A percentile compares a stretch with the other conserved stretches of the same genome.
Evolutionary conservation across 2,113 vertebrate genomes (phyloP).

Genomic region (Colaptes auratus): DNA sequence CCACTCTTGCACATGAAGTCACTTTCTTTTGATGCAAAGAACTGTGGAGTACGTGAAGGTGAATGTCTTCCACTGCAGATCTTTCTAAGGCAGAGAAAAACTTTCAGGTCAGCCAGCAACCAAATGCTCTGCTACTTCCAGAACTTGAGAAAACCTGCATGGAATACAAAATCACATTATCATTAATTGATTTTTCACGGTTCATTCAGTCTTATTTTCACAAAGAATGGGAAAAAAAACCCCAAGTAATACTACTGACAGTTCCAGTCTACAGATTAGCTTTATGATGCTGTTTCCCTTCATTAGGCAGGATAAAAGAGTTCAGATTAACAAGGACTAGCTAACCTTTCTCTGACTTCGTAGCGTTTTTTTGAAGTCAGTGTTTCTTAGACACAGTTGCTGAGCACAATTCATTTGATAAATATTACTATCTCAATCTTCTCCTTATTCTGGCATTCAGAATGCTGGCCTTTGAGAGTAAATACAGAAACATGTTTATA

Average conservation of each 20-base stretch:
- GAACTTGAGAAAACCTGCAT: constrained; percentile 53
- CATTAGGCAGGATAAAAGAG: constrained; percentile 65
- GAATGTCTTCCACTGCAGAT: background rate
- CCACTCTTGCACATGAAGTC: background rate
- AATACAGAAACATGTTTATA: background rate
- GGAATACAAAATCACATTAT: constrained; percentile 60
- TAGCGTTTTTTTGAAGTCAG: constrained; percentile 43
- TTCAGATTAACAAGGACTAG: constrained; percentile 28
- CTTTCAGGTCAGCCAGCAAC: background rate
- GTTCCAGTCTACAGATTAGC: constrained; percentile 52
- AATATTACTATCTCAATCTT: background rate
- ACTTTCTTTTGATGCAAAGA: background rate
- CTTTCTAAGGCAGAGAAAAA: background rate
- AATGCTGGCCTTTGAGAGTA: background rate
- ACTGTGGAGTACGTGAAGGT: background rate
- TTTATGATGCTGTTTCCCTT: constrained; percentile 51
- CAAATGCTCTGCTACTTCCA: background rate
- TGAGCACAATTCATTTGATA: constrained; percentile 51
- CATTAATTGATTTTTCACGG: background rate
- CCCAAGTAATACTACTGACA: background rate
- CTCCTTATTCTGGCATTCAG: background rate
- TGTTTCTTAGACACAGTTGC: constrained; percentile 42
- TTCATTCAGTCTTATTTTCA: constrained; percentile 18
- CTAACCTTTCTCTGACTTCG: constrained; percentile 56
- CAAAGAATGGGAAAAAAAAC: background rate